Base-by-base conservation (phyloP, 2,113 vertebrate species). In the Vidua chalybeata region DNA sequence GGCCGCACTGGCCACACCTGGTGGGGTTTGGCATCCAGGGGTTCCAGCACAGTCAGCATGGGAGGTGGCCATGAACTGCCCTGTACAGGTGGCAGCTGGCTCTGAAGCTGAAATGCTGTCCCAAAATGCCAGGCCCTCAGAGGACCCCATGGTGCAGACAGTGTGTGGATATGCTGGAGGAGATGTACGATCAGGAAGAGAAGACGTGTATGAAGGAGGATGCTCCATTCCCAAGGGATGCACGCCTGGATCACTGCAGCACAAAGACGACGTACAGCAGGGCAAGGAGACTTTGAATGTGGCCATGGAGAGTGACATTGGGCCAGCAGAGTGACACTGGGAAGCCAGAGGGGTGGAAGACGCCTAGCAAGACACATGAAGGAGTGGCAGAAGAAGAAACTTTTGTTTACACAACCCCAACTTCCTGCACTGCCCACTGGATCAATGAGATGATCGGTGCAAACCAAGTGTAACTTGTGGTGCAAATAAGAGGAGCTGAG, bases 151-250 rank as follows among this genome's bases (percentile, higher is more conserved):
- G 22, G 37, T 2, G 1, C 19, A 52, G 46, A 30, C 19, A 64
- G 35, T 0, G 0, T 35, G 67, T n/a, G 39, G 49, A 33, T 21
- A 6, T 52, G 39, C 26, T 75, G 62, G n/a, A 75, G 71, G 24
- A 71, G n/a, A 23, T 12, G 8, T 8, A 9, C 0, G 0, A 13
- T 37, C 35, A 66, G 20, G 28, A 26, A 67, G 75, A 78, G 76
- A 71, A 78, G 51, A 28, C 2, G 0, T 4, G 10, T 1, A 1
- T 5, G 6, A 19, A 31, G 35, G 35, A 62, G 31, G 28, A 46
- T 55, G 67, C 39, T 67, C 31, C 10, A 2, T 19, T n/a, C 21
- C 30, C 20, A 11, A 43, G 35, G 39, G 12, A 15, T 63, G n/a
- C 27, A 2, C 0, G 6, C 9, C 61, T 82, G 51, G 11, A n/a